These are phyloP conservation scores for Acanthornis magna DNA, from an alignment of 2,797 vertebrate genomes.

Conservation along the genomic window DNA sequence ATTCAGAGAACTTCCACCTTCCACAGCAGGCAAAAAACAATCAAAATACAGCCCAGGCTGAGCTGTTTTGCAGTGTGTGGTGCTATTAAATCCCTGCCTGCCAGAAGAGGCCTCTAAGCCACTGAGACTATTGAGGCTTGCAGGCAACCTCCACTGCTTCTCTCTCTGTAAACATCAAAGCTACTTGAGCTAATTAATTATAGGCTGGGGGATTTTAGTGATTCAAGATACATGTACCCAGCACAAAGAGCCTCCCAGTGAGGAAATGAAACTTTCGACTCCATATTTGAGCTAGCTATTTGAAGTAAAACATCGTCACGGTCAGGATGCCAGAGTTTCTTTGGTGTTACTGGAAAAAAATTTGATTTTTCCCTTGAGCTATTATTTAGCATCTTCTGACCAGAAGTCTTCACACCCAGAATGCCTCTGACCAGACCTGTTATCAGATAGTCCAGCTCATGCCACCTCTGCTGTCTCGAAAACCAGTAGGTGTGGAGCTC, in stretches of 20 bases:
- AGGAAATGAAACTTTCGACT: neutral
- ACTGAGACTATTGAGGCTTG: slow-evolving; percentile 7
- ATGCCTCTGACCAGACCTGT: neutral
- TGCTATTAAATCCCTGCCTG: slow-evolving; percentile 20
- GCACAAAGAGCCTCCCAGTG: neutral
- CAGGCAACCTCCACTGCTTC: slow-evolving; percentile 41
- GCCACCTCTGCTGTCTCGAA: neutral
- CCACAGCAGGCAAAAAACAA: slow-evolving; percentile 25
- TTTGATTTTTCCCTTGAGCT: neutral
- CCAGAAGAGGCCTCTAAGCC: neutral
- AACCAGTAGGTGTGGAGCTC: neutral
- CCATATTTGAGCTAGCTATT: neutral
- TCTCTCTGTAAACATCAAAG: slow-evolving; percentile 59
- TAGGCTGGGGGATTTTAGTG: slow-evolving; percentile 35
- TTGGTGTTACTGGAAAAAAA: neutral
- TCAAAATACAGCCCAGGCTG: neutral
- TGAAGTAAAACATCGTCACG: neutral
- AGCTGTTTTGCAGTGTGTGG: slow-evolving; percentile 25
- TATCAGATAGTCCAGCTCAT: neutral
- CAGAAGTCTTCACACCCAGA: neutral
- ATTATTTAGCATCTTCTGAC: neutral
- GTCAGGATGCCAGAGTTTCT: neutral
- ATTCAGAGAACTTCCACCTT: neutral
- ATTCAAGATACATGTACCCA: slow-evolving; percentile 15
- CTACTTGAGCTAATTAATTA: slow-evolving; percentile 64